Conservation (phyloP, 2,113 vertebrate species). For the Poeciliopsis occidentalis region DNA sequence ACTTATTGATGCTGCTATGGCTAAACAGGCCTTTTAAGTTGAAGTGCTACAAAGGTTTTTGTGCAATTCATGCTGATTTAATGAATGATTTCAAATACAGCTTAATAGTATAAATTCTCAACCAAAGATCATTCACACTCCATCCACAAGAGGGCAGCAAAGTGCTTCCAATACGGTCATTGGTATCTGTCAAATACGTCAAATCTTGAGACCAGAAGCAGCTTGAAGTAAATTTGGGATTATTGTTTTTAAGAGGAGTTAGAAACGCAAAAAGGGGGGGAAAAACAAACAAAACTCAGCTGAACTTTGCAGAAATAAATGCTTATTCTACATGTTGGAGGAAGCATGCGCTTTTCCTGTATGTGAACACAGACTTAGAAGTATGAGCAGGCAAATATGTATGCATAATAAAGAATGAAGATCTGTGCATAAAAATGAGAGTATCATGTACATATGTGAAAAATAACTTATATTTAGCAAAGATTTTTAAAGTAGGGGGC, state of each 20-base stretch:
- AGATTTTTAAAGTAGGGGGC: slow-evolving; percentile 1
- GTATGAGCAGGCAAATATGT: neutral
- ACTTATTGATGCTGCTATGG: too few species aligned
- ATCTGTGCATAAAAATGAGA: neutral
- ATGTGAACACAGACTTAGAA: neutral
- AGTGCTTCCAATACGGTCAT: neutral
- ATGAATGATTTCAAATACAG: neutral
- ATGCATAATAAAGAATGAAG: neutral
- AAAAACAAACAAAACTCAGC: too few species aligned
- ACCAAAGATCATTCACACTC: neutral
- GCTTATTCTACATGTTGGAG: too few species aligned
- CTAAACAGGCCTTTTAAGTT: too few species aligned
- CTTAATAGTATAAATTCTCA: neutral
- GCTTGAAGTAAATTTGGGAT: too few species aligned
- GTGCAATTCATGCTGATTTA: neutral
- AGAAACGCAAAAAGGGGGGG: too few species aligned
- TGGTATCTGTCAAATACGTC: too few species aligned
- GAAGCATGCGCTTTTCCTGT: neutral
- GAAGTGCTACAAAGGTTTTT: too few species aligned
- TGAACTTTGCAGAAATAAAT: too few species aligned
- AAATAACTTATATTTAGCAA: neutral
- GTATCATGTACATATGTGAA: neutral
- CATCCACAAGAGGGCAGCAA: neutral
- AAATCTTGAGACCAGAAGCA: too few species aligned
- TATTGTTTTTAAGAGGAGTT: too few species aligned